Evolutionary conservation across 2,113 vertebrate species (phyloP), one percentile per base, ranked within the genome.

Genomic region (Lanius ludovicianus): DNA sequence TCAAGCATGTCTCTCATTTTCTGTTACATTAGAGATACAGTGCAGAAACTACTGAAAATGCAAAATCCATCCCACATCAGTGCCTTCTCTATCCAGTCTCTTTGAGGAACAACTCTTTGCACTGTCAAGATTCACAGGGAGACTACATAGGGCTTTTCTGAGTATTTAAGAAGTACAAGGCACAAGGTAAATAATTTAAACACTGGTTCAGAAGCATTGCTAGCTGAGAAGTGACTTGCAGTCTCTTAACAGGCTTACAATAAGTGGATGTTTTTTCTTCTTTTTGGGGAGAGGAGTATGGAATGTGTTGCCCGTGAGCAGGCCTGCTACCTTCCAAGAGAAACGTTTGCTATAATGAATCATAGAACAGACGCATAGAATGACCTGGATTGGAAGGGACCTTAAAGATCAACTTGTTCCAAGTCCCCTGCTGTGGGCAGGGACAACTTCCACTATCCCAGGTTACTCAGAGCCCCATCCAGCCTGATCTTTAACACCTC

Each of bases 121-220:
- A 13, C 64, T 64, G 35, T 35, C 35, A 64, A 2, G 37, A 74
- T 60, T 94, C 49, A 37, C 52, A 53, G 24, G 37, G 60, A 75
- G 24, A 59, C 15, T 49, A 37, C 6, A 1, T 3, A 55, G 44
- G 47, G 62, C 30, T 79, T 95, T 87, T 93, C 64, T 31, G 44
- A 82, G 22, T 85, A 31, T 70, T 95, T 76, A 37, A 7, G 11
- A 73, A 80, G 63, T 87, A 84, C 78, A 80, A 42, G 84, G 50
- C 17, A 14, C 14, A 46, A 85, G 46, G 13, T 94, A 46, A 89
- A 96, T 95, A 79, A 89, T 95, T 91, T 24, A 95, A 89, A 46
- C 9, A 7, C 30, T 79, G 41, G 20, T 69, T 57, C 81, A 62
- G 53, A 65, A 65, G 62, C 46, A 9, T 24, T 64, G 41, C 47